These are phyloP conservation scores for Canis aureus DNA, from an alignment of 2,113 vertebrate genomes.

Conservation along the genomic window DNA sequence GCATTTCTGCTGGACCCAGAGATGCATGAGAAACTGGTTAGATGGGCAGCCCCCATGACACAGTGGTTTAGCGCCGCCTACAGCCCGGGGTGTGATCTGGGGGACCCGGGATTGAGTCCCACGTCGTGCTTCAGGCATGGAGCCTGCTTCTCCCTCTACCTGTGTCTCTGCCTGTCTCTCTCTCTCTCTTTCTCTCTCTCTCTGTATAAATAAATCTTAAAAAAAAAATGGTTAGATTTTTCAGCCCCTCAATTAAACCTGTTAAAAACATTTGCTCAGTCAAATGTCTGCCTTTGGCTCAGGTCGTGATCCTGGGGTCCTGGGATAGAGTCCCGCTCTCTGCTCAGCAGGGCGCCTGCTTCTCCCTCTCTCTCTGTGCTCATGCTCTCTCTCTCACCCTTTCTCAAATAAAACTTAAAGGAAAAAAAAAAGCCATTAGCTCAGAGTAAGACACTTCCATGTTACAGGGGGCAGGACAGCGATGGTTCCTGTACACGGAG, in stretches of 20 bases:
- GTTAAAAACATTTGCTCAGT: neutral
- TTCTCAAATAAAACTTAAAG: neutral
- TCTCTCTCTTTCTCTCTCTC: no score
- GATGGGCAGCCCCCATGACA: no score
- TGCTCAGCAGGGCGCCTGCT: neutral
- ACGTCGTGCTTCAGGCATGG: no score
- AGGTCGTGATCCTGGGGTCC: neutral
- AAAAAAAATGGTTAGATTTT: neutral
- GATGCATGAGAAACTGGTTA: neutral
- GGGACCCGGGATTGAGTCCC: no score
- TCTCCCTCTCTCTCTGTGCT: neutral
- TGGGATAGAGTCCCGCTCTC: neutral
- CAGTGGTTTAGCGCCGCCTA: no score
- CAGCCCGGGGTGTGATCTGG: no score
- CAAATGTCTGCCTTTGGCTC: neutral
- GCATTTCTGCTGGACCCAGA: neutral
- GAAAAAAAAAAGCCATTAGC: no score
- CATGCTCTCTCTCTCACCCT: neutral
- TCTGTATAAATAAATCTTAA: no score
- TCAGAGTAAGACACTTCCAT: neutral
- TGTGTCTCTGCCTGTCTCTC: no score
- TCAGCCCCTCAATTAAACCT: neutral
- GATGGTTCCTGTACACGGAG: neutral
- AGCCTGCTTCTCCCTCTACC: no score
- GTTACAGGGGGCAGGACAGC: accelerated